Conservation (phyloP, 1,140 invertebrate species). For the Eurosta solidaginis region DNA sequence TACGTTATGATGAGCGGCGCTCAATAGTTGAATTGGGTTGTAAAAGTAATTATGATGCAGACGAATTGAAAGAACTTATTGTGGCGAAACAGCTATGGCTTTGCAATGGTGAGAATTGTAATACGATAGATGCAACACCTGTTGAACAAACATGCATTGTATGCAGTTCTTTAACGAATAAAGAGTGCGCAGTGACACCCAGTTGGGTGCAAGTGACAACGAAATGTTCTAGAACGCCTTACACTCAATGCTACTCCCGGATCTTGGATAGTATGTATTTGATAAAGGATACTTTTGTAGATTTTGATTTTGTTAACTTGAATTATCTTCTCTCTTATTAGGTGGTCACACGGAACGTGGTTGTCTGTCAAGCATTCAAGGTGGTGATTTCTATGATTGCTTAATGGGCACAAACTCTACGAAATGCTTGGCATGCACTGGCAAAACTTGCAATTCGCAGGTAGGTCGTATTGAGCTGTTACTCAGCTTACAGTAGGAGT, state of each 20-base stretch:
- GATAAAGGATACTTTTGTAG: not conserved
- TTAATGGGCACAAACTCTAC: slow-evolving; percentile 36
- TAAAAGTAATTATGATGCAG: slow-evolving; percentile 48
- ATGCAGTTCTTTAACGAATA: slow-evolving; percentile 49
- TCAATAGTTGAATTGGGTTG: slow-evolving; percentile 44
- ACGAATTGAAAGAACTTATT: slow-evolving; percentile 38
- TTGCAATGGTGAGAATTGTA: slow-evolving; percentile 51
- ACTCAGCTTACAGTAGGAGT: too few relatives aligned
- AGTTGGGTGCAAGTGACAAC: not conserved
- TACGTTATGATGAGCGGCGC: slow-evolving; percentile 39
- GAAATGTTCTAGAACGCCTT: slow-evolving; percentile 37
- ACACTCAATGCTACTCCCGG: slow-evolving; percentile 48
- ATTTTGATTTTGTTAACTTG: not conserved
- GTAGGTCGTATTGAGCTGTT: too few relatives aligned
- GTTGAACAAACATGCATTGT: slow-evolving; percentile 37
- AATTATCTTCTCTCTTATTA: not conserved
- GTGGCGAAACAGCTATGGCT: slow-evolving; percentile 45
- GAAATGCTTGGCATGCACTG: slow-evolving; percentile 42
- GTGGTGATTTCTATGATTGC: slow-evolving; percentile 44
- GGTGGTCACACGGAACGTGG: slow-evolving; percentile 53
- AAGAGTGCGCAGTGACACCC: slow-evolving; percentile 41
- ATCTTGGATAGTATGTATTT: slow-evolving; percentile 38
- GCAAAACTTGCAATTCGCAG: slow-evolving; percentile 42
- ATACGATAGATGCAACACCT: slow-evolving; percentile 41
- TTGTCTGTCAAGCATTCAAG: slow-evolving; percentile 42